Evolutionary conservation across 1,140 invertebrate species (phyloP), one percentile per base, ranked within the genome.

Genomic region (Trissolcus basalis): DNA sequence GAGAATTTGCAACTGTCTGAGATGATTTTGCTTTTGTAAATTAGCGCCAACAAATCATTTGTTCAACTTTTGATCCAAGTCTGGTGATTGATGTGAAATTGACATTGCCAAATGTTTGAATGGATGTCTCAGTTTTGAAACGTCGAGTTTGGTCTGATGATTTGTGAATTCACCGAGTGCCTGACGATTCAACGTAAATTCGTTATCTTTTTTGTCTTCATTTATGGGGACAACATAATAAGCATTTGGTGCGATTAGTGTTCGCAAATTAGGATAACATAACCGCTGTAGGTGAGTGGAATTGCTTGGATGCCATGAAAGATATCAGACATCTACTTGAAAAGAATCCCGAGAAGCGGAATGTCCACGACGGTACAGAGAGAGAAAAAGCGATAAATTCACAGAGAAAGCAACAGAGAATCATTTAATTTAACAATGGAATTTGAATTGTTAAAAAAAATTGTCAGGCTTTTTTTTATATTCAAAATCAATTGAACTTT

Each of bases 181-280:
- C 49, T 59, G 35, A 58, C 63, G 27, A 60, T 67, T 63, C 69
- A 49, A 14, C 48, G 54, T 47, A 73, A 71, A 65, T 70, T 70
- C 56, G 76, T 73, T 70, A 64, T 50, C 48, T 72, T 43, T 56
- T 50, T 45, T 41, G 53, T 12, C 32, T 47, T 48, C 56, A 58
- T 68, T 77, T 71, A 48, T 49, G 47, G 54, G 64, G 70, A 78
- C 73, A 73, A 78, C 69, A 78, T 73, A 78, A 78, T 48, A 63
- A 64, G 64, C 69, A 54, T 69, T 69, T 58, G 59, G 50, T 59
- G 69, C 72, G 72, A 77, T 72, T 78, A 78, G 75, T 50, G 36
- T 73, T 64, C 64, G 54, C 64, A 73, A 73, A 78, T 77, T 77
- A 64, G 75, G 69, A 69, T 77, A 64, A 64, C 56, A 59, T 48